Evolutionary conservation across 2,797 vertebrate species (phyloP).

Genomic region (Oryzias sinensis): DNA sequence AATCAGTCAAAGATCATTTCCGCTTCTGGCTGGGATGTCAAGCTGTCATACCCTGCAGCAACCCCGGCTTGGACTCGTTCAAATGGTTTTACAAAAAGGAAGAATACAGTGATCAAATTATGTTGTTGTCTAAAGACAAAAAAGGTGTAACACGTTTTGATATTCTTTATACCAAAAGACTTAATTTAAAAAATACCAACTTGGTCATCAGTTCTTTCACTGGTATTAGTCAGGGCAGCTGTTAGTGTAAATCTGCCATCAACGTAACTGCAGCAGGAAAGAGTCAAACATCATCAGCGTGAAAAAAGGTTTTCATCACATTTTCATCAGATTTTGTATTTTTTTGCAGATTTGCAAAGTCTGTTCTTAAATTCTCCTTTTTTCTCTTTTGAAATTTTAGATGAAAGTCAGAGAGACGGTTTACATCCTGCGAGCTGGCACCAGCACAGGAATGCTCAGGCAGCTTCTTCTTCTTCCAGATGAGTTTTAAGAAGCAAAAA

Average conservation of each 20-base stretch:
- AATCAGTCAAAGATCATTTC: neutral
- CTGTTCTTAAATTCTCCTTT: neutral
- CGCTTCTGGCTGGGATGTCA: slow-evolving; percentile 34
- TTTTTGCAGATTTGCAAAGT: neutral
- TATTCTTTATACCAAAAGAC: accelerated
- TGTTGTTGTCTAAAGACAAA: neutral
- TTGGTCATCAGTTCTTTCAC: slow-evolving; percentile 48
- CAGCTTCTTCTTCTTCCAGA: neutral
- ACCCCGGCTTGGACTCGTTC: neutral
- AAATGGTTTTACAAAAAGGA: slow-evolving; percentile 48
- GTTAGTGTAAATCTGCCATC: slow-evolving; percentile 47
- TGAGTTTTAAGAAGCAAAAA: too few species aligned
- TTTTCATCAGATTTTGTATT: neutral
- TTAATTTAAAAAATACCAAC: accelerated
- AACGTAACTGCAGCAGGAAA: accelerated
- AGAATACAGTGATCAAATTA: accelerated
- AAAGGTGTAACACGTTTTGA: accelerated
- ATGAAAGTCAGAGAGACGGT: neutral
- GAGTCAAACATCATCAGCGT: slow-evolving; percentile 3
- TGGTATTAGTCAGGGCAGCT: slow-evolving; percentile 48
- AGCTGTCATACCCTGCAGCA: slow-evolving; percentile 45
- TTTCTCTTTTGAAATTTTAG: slow-evolving; percentile 8
- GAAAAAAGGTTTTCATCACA: slow-evolving; percentile 45
- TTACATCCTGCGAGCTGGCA: slow-evolving; percentile 21
- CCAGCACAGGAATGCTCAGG: neutral